Conservation (phyloP, 1,140 invertebrate genomes). For the Geopemphigus sp. region DNA sequence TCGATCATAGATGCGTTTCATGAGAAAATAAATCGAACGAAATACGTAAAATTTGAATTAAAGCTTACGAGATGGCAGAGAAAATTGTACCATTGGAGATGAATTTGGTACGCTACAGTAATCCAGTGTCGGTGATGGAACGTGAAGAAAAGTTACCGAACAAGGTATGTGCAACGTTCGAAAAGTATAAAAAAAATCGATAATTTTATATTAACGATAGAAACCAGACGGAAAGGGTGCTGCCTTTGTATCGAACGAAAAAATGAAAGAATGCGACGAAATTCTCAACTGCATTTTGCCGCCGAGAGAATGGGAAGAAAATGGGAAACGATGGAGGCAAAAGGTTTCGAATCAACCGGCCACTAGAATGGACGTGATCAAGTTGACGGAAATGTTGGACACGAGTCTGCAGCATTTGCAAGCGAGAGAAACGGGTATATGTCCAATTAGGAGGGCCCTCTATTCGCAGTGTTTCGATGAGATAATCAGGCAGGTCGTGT, state of each 20-base stretch:
- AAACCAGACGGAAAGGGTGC: constrained; percentile 54
- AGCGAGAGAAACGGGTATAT: constrained; percentile 94
- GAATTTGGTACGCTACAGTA: constrained; percentile 49
- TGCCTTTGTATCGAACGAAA: constrained; percentile 56
- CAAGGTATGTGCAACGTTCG: neutral
- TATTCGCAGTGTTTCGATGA: constrained; percentile 96
- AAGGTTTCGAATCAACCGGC: constrained; percentile 91
- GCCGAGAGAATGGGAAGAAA: constrained; percentile 91
- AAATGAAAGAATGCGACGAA: constrained; percentile 79
- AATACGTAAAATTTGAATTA: neutral
- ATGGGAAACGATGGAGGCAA: constrained; percentile 81
- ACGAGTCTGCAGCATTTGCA: constrained; percentile 85
- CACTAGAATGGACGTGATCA: constrained; percentile 90
- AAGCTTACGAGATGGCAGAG: constrained; percentile 1
- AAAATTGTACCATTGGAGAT: constrained; percentile 42
- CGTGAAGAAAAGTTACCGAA: constrained; percentile 29
- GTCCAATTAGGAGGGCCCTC: constrained; percentile 87
- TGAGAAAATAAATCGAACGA: too few relatives aligned
- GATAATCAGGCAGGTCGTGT: constrained; percentile 53
- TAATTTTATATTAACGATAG: neutral
- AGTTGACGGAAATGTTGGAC: constrained; percentile 92
- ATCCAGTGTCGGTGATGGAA: constrained; percentile 43
- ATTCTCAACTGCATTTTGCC: constrained; percentile 94
- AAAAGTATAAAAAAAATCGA: neutral
- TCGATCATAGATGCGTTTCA: too few relatives aligned